These are phyloP conservation scores for Pseudopodoces humilis DNA, from an alignment of 2,113 vertebrate species.

Conservation along the genomic window DNA sequence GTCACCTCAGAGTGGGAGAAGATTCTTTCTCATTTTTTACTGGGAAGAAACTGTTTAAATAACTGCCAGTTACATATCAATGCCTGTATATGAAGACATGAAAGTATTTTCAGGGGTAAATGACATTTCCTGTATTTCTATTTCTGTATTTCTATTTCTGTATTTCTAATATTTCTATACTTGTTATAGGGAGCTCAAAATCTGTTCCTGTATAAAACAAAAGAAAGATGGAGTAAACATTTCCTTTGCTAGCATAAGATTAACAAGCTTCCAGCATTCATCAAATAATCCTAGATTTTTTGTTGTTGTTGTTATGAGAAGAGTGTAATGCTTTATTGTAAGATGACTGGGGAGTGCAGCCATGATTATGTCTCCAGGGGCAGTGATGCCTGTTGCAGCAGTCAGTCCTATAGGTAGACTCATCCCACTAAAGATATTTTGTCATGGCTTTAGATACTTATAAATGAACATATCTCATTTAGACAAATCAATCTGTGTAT, in stretches of 20 bases:
- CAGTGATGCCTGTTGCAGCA: not conserved
- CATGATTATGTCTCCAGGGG: not conserved
- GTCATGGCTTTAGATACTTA: not conserved
- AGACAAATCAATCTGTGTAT: not conserved
- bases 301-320: not conserved
- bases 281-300: not conserved
- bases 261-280: not conserved
- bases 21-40: not conserved
- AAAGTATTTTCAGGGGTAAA: not conserved
- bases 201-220: not conserved
- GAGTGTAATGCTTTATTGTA: not conserved
- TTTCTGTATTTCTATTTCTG: no score
- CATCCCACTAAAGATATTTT: not conserved
- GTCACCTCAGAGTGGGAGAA: not conserved
- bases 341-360: not conserved
- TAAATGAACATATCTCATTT: not conserved
- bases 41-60: not conserved
- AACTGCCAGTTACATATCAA: not conserved
- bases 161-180: not conserved
- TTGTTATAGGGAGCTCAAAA: not conserved
- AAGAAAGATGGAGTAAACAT: not conserved
- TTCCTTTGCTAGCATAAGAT: not conserved
- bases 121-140: not conserved
- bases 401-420: not conserved
- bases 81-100: not conserved